These are phyloP conservation scores for Drosophila kuntzei DNA, from an alignment of 2,888 invertebrate species.

Conservation along the genomic window DNA sequence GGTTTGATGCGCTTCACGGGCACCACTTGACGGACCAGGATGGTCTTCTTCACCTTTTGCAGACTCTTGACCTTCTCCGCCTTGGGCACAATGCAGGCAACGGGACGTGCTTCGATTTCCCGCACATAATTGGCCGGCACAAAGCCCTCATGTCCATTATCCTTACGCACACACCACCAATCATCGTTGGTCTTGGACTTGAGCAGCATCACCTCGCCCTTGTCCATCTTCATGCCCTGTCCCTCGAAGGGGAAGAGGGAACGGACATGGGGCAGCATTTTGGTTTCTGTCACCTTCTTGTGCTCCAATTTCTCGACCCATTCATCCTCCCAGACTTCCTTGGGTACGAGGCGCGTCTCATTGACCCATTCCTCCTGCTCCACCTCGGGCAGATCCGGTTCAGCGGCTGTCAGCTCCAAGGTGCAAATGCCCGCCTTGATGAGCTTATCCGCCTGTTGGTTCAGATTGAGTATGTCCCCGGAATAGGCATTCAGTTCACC, in stretches of 20 bases:
- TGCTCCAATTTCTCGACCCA: slow-evolving; percentile 94
- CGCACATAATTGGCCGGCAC: slow-evolving; percentile 98
- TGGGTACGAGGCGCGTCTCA: slow-evolving; percentile 93
- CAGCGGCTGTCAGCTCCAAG: slow-evolving; percentile 86
- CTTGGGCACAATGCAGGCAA: slow-evolving; percentile 92
- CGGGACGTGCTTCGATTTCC: slow-evolving; percentile 95
- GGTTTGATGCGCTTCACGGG: slow-evolving; percentile 89
- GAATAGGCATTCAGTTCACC: slow-evolving; percentile 95
- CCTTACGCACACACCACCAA: slow-evolving; percentile 99
- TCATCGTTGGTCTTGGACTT: slow-evolving; percentile 98
- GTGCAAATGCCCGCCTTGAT: slow-evolving; percentile 90
- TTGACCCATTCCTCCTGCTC: slow-evolving; percentile 92
- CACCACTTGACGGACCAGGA: slow-evolving; percentile 94
- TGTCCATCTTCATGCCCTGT: slow-evolving; percentile 95
- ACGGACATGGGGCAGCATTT: slow-evolving; percentile 94
- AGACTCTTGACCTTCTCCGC: slow-evolving; percentile 93
- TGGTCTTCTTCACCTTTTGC: slow-evolving; percentile 95
- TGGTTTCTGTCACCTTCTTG: slow-evolving; percentile 93
- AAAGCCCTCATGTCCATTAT: slow-evolving; percentile 96
- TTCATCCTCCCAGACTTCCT: slow-evolving; percentile 97
- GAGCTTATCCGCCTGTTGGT: slow-evolving; percentile 91
- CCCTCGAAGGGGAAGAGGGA: slow-evolving; percentile 96
- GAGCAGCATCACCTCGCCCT: slow-evolving; percentile 96
- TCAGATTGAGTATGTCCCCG: slow-evolving; percentile 93
- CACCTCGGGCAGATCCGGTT: slow-evolving; percentile 88